Base-by-base conservation (phyloP, 1,140 invertebrate species). In the Bombus breviceps region DNA sequence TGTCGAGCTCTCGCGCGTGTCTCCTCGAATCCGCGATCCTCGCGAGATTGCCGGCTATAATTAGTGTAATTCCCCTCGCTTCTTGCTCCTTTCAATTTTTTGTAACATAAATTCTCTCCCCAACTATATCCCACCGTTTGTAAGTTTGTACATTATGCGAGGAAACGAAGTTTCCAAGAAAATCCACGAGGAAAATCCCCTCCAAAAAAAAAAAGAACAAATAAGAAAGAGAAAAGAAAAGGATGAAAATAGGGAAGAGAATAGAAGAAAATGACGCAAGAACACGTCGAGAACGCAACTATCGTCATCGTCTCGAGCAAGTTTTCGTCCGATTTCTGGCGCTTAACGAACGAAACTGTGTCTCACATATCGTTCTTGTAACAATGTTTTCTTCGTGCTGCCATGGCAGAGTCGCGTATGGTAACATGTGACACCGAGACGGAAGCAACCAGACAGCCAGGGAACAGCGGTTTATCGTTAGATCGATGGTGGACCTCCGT, bases 81-180 rank as follows among this genome's bases (percentile, higher is more conserved):
- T 37, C 22, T 25, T 12, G 32, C 72, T 22, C 13, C n/a, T 25
- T 3, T 25, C n/a, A 71, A 15, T 25, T 37, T 75, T 83, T 83
- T 83, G 72, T 76, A 76, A 83, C 66, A 32, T 66, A n/a, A 41
- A 64, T 22, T 28, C 62, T 34, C 34, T 1, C 12, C 43, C 62
- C 28, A 2, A 10, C 28, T 39, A 28, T 53, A 5, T 53, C 41
- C 59, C 25, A 3, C 64, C n/a, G 69, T 85, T 85, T 85, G 83
- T 85, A 85, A 79, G 83, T 85, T 85, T 85, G 68, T 85, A 85
- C 68, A 72, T 80, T 85, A 37, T 43, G 13, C 53, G 64, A 78
- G 22, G 3, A 32, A n/a, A 28, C 8, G 22, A 64, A 2, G 59
- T 78, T 78, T 78, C 15, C 39, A 79, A 18, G 77, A 47, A 79